These are phyloP conservation scores for Eurypyga helias DNA, from an alignment of 2,113 vertebrate species.

Conservation along the genomic window DNA sequence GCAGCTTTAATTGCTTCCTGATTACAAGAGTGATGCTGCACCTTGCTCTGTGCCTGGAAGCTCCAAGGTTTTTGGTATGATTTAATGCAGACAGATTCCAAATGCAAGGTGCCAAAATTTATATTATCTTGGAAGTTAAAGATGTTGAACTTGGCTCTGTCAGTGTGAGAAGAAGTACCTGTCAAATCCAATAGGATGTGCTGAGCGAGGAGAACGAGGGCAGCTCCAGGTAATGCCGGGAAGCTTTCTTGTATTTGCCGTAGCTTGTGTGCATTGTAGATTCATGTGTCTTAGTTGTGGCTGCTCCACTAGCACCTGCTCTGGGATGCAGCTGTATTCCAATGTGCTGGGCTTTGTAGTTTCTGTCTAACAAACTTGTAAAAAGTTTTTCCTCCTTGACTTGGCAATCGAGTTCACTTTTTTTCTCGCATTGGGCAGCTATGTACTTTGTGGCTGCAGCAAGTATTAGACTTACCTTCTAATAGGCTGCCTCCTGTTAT, in stretches of 20 bases:
- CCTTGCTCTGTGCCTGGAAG: neutral
- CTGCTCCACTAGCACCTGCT: neutral
- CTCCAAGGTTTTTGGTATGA: neutral
- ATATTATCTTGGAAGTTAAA: neutral
- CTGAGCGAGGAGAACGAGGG: accelerated
- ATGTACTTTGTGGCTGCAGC: neutral
- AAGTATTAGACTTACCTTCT: neutral
- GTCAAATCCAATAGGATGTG: neutral
- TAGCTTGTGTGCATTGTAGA: accelerated
- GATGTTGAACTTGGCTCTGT: constrained; percentile 4
- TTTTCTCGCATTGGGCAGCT: neutral
- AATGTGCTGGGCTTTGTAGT: accelerated
- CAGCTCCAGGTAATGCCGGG: neutral
- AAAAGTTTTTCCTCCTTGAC: neutral
- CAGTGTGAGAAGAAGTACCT: neutral
- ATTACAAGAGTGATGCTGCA: neutral
- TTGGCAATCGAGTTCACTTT: neutral
- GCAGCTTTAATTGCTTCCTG: neutral
- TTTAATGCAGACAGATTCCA: constrained; percentile 1
- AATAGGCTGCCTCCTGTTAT: neutral
- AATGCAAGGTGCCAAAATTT: neutral
- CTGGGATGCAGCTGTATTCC: neutral
- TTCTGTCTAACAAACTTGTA: neutral
- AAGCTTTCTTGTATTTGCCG: neutral
- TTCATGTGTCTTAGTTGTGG: accelerated